Base-by-base conservation (phyloP, 2,113 vertebrate species). In the Mola mola region DNA sequence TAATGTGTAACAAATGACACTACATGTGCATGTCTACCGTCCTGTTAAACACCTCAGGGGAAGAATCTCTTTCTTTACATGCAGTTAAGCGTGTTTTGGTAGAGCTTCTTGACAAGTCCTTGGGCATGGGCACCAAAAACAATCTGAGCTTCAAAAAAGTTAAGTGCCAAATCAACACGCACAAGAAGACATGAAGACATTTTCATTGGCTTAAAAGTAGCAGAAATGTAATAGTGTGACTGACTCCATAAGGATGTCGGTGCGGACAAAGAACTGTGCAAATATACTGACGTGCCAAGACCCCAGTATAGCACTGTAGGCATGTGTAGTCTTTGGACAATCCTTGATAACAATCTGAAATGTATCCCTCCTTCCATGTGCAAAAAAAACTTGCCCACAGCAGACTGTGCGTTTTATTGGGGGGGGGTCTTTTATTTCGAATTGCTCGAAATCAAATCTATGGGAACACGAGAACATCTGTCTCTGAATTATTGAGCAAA, bases 321-420 rank as follows among this genome's bases (percentile, higher is more conserved):
- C 76, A 78, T 81, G 72, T 89, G 85, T 88, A 83, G 80, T 81
- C 83, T 83, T 88, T 89, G 87, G 88, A 90, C 82, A 74, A 70
- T 73, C 70, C 66, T 72, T 78, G 85, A 89, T 89, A 88, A 89
- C 84, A 87, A 88, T 81, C 79, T 87, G 82, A 83, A 88, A 89
- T 38, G 9, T 66, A 84, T 72, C 77, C 72, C 43, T 28, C 25
- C 66, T 66, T 84, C 74, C 72, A 64, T 65, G 67, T 67, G 72
- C 81, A 83, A 75, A 82, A n/a, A 82, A 58, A 86, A 85, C 47
- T 60, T 60, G 46, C 74, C 85, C 82, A 34, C 75, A 72, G 74
- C 66, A 62, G 76, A 72, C 71, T 72, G 43, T 65, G 78, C 66
- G 20, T 77, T 78, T 82, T 67, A 66, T 58, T 0, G 49, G 11